Evolutionary conservation across 2,797 vertebrate genomes (phyloP), one percentile per base, ranked within the genome.

Genomic region (Thripadectes ignobilis): DNA sequence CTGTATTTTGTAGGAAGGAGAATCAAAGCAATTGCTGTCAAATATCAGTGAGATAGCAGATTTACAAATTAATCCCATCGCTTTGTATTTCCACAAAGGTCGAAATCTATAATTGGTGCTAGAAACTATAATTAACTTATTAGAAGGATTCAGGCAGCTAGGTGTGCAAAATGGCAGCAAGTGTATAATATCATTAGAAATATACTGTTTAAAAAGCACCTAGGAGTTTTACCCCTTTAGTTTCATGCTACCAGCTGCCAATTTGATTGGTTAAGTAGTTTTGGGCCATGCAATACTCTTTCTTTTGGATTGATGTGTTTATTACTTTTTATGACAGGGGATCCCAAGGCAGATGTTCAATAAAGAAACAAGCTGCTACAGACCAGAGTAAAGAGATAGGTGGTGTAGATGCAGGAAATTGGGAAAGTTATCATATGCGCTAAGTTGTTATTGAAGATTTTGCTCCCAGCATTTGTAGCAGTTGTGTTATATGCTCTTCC

Each of bases 321-420:
- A 98, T 98, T 98, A 98, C 98, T 98, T 98, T 98, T 97, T 98
- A 97, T 98, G 98, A 98, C 98, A 98, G 98, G 93, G 92, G 95
- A 95, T 98, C 98, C 98, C 98, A 97, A 98, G 97, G 98, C 96
- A 97, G 98, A 97, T 98, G 98, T 98, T 98, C 98, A 98, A 98
- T 98, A 98, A 98, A 98, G 97, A 92, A 93, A 96, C 92, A 98
- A 98, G 97, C 97, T 96, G 97, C 97, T 98, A 97, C 97, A 97
- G 97, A 98, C 67, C 91, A 94, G 90, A 96, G 98, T 96, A 97
- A 95, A 95, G 98, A 97, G 98, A 97, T 97, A 97, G 95, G 95
- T 78, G 49, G 96, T 85, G 95, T 97, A 97, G 97, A 97, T 78
- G 97, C 96, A 98, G 98, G 97, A 98, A 98, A 98, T 98, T 98